A percentile compares a stretch with the other conserved stretches of the same genome.
Conservation (phyloP, 2,113 vertebrate genomes). For the Gavialis gangeticus region DNA sequence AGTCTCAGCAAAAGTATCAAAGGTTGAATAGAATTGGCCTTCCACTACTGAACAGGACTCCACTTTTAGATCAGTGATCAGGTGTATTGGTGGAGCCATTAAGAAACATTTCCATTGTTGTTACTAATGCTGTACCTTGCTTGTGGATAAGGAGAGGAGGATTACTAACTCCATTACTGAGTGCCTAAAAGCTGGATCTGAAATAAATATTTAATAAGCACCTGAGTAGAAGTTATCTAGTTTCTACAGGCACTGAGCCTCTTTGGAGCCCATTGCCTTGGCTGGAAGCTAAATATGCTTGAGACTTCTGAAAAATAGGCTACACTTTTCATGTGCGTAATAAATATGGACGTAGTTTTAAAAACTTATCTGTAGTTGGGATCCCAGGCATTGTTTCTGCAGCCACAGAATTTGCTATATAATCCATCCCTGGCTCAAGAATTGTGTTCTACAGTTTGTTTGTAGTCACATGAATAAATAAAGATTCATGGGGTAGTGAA, state of each 20-base stretch:
- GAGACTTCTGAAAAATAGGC: neutral
- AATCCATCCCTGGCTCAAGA: neutral
- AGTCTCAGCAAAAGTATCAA: neutral
- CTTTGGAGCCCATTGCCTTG: accelerated
- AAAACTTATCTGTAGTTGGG: neutral
- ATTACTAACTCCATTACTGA: neutral
- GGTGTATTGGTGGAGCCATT: neutral
- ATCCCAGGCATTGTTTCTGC: neutral
- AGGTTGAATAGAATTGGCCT: neutral
- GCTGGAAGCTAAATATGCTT: neutral
- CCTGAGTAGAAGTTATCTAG: accelerated
- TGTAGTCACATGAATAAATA: too few species aligned
- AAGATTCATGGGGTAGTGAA: too few species aligned
- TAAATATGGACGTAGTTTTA: neutral
- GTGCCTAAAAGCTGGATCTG: neutral
- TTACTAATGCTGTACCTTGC: neutral
- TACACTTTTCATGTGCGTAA: neutral
- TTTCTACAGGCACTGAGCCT: neutral
- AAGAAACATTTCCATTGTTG: neutral
- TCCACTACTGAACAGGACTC: neutral
- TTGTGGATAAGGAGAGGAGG: neutral
- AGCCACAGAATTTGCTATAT: neutral
- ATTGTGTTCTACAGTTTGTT: neutral
- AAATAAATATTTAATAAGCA: neutral
- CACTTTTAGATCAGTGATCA: neutral